phyloP scores from a whole-genome alignment of 2,888 invertebrate genomes.

The Lasioglossum morio region DNA sequence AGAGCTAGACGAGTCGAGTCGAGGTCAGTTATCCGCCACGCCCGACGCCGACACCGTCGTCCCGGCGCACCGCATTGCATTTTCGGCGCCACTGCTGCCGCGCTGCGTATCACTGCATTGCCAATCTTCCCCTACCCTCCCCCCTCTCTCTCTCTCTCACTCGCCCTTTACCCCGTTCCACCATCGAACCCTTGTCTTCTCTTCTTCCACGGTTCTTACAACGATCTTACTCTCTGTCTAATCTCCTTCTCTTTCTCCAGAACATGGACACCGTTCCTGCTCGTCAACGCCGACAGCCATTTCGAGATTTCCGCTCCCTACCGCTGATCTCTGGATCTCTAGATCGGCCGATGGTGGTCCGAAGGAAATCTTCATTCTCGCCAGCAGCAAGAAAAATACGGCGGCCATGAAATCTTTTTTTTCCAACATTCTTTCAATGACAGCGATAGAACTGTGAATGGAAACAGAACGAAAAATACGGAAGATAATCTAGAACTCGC shows the following conservation, averaged over 20 bases:
- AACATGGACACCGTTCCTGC: slow-evolving; percentile 21
- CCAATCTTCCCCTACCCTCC: slow-evolving; percentile 67
- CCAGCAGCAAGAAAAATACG: neutral
- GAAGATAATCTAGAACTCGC: too few species aligned
- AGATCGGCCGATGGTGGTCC: neutral
- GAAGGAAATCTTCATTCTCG: neutral
- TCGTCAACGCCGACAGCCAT: slow-evolving; percentile 26
- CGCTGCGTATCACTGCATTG: slow-evolving; percentile 75
- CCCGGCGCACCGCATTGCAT: slow-evolving; percentile 75
- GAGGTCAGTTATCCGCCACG: slow-evolving; percentile 82
- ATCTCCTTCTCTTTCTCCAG: slow-evolving; percentile 9
- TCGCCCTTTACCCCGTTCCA: neutral
- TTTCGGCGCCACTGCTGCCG: slow-evolving; percentile 73
- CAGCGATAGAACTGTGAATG: too few species aligned
- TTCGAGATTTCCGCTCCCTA: neutral
- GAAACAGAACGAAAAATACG: too few species aligned
- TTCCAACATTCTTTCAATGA: neutral
- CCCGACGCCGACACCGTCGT: slow-evolving; percentile 76
- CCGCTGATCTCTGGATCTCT: neutral
- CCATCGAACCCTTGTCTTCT: neutral
- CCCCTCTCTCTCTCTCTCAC: neutral
- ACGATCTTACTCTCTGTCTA: slow-evolving; percentile 14
- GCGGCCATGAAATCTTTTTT: slow-evolving; percentile 9
- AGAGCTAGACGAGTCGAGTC: slow-evolving; percentile 71
- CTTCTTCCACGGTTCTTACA: slow-evolving; percentile 4